Evolutionary conservation across 2,113 vertebrate species (phyloP), one percentile per base, ranked within the genome.

Genomic region (Oncorhynchus kisutch): DNA sequence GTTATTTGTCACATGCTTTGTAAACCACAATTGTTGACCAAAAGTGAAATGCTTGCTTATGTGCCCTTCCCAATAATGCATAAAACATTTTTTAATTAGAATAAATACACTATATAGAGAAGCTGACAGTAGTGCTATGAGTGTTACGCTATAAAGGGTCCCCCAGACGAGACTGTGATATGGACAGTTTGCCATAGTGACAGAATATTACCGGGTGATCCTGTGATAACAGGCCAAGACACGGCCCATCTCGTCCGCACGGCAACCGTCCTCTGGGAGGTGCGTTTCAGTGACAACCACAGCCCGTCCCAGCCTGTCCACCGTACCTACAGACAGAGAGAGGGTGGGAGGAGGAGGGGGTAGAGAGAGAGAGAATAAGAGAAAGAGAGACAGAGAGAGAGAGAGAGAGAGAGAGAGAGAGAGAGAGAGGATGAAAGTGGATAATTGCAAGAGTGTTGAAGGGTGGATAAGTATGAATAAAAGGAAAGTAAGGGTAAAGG

Each of bases 261-360:
- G 85, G 80, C 83, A 74, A 14, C 89, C 84, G 18, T 92, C 91
- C 24, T 92, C 81, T 34, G 88, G 76, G 64, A 76, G 69, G 2
- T 92, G 88, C 0, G 90, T 86, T 68, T 90, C 92, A 1, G 91
- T 87, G 65, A 93, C 84, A 74, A 96, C 85, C 81, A 97, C 82
- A 45, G 93, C 94, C 48, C 94, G 92, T n/a, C 94, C 95, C 73
- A 92, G 77, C 90, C 94, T 89, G 93, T 97, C 96, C 73, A 91
- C 85, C 1, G 91, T 94, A 67, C 94, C 94, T 95, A 79, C 4
- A 25, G 20, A 31, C 16, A 29, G 60, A 68, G 16, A 69, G 39
- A 13, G 34, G 70, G 5, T 39, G 3, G 54, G 31, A 18, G 25
- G 34, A 27, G 69, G 39, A 66, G 13, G 51, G 39, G 5, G 18